phyloP scores from a whole-genome alignment of 2,113 vertebrate genomes.

The Emydocephalus ijimae region DNA sequence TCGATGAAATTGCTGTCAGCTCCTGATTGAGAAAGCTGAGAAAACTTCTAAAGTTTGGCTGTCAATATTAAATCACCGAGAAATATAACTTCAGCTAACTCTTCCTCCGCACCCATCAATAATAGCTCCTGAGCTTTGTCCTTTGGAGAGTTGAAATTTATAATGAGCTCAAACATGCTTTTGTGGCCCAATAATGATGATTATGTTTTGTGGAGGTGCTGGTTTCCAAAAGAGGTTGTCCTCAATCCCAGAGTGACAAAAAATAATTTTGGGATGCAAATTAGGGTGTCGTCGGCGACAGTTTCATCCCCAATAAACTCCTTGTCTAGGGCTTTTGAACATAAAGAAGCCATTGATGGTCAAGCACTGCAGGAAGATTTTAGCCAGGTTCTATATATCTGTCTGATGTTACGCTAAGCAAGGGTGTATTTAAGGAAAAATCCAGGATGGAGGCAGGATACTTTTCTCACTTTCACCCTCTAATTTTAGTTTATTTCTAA shows the following conservation, averaged over 20 bases:
- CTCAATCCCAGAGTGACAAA: slow-evolving; percentile 71
- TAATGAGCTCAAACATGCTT: slow-evolving; percentile 49
- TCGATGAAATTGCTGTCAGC: neutral
- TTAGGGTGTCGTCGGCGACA: slow-evolving; percentile 63
- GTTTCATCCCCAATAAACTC: slow-evolving; percentile 70
- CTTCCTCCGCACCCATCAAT: slow-evolving; percentile 57
- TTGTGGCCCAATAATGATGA: slow-evolving; percentile 66
- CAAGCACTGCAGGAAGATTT: no score
- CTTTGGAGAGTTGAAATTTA: slow-evolving; percentile 57
- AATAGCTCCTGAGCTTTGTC: slow-evolving; percentile 45
- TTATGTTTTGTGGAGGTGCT: slow-evolving; percentile 52
- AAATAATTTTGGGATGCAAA: slow-evolving; percentile 78
- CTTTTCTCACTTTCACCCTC: no score
- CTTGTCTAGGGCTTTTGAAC: slow-evolving; percentile 73
- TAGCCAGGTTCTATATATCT: no score
- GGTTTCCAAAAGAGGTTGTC: slow-evolving; percentile 64
- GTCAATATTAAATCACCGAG: slow-evolving; percentile 67
- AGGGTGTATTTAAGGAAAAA: no score
- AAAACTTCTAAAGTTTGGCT: slow-evolving; percentile 49
- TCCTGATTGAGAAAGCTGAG: neutral
- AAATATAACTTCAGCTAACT: slow-evolving; percentile 56
- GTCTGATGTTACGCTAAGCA: no score
- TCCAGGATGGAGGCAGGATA: no score
- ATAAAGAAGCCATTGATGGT: slow-evolving; percentile 3
- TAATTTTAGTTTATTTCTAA: no score